These are phyloP conservation scores for Macrobrachium nipponense DNA, from an alignment of 1,140 invertebrate species.

Conservation along the genomic window DNA sequence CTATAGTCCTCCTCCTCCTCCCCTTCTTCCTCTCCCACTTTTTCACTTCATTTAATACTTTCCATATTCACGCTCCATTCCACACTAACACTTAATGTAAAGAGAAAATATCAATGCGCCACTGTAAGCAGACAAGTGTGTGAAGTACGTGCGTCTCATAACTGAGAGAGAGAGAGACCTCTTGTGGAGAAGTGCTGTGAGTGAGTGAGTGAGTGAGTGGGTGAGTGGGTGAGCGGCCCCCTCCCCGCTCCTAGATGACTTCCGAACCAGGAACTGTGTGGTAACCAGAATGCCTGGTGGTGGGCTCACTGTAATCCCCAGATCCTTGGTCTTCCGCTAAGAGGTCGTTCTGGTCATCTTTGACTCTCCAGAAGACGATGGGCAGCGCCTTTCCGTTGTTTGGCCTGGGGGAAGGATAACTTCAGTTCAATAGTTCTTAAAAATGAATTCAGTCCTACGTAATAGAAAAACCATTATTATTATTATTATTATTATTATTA, in stretches of 20 bases:
- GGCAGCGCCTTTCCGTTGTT: constrained; percentile 37
- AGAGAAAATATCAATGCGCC: too few relatives aligned
- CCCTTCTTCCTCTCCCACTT: too few relatives aligned
- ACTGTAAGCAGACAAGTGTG: too few relatives aligned
- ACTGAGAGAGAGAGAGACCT: background rate
- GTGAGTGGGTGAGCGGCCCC: background rate
- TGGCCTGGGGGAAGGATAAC: constrained; percentile 20
- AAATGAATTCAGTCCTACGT: too few relatives aligned
- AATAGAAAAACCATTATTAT: too few relatives aligned
- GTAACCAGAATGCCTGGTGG: background rate
- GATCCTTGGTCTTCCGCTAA: constrained; percentile 36
- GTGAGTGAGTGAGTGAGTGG: background rate
- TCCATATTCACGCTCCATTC: too few relatives aligned
- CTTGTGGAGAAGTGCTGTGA: background rate
- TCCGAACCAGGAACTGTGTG: background rate
- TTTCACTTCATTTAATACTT: too few relatives aligned
- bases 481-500: background rate
- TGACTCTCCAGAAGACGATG: constrained; percentile 45
- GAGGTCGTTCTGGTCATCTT: constrained; percentile 43
- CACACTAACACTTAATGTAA: too few relatives aligned
- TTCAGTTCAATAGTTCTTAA: too few relatives aligned
- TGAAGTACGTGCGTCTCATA: background rate
- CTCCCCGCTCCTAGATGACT: background rate
- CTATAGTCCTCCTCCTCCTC: too few relatives aligned
- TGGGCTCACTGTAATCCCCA: background rate